Percentiles rank a stretch among this genome's conserved stretches.
phyloP scores from a whole-genome alignment of 2,797 vertebrate species.

The Melanotaenia nigrans region DNA sequence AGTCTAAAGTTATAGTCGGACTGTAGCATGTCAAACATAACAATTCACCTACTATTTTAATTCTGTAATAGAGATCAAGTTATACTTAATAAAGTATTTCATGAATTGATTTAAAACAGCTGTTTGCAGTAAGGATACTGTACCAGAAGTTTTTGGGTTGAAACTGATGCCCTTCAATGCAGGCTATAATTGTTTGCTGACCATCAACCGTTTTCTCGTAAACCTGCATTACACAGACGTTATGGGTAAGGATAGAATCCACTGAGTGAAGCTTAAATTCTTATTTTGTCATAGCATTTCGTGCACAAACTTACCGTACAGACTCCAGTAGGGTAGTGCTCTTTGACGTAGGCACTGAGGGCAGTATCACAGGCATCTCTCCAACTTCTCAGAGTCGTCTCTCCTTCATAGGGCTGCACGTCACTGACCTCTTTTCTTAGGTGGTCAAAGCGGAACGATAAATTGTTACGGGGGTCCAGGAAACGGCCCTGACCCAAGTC shows the following conservation, averaged over 20 bases:
- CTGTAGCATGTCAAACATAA: background rate
- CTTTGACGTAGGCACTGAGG: constrained; percentile 94
- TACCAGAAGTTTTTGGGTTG: constrained; percentile 99
- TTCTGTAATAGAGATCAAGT: background rate
- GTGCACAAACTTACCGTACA: constrained; percentile 86
- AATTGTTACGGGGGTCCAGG: constrained; percentile 92
- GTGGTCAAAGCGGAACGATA: constrained; percentile 97
- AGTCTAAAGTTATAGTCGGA: background rate
- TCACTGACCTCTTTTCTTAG: constrained; percentile 97
- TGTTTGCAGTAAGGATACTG: constrained; percentile 40
- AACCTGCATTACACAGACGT: constrained; percentile 82
- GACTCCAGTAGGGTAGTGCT: constrained; percentile 96
- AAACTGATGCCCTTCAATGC: constrained; percentile 99
- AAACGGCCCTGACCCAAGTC: constrained; percentile 96
- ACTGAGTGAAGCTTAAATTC: background rate
- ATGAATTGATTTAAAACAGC: constrained; percentile 4
- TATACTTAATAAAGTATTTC: background rate
- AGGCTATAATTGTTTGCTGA: constrained; percentile 97
- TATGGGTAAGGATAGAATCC: background rate
- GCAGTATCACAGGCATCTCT: constrained; percentile 92
- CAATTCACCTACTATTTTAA: background rate
- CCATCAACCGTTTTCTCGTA: constrained; percentile 98
- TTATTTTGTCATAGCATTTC: background rate
- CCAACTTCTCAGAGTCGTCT: constrained; percentile 89
- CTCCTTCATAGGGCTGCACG: constrained; percentile 90